Evolutionary conservation across 2,888 invertebrate genomes (phyloP).

Genomic region (Melangyna quadrimaculata): DNA sequence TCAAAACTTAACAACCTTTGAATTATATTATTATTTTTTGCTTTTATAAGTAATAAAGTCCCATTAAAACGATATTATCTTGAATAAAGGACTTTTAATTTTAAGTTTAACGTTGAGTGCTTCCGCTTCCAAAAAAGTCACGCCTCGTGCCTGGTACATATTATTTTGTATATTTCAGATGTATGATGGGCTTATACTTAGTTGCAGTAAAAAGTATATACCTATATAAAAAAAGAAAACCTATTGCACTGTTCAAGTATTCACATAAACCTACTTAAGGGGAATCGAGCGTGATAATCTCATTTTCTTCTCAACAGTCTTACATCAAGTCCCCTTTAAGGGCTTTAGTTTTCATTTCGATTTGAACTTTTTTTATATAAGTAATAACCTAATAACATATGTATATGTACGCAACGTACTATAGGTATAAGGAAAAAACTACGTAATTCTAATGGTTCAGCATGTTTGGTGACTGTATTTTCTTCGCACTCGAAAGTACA

Average conservation of each 20-base stretch:
- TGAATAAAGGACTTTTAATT: too few relatives aligned
- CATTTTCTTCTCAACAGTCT: slow-evolving; percentile 2
- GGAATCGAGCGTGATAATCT: background rate
- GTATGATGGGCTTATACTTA: background rate
- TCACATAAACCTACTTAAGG: background rate
- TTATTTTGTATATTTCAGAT: background rate
- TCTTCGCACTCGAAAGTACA: background rate
- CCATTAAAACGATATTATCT: too few relatives aligned
- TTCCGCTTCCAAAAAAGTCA: too few relatives aligned
- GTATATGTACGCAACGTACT: background rate
- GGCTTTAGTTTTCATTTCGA: slow-evolving; percentile 10
- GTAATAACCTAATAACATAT: too few relatives aligned
- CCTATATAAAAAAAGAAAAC: background rate
- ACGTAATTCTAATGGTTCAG: slow-evolving; percentile 19
- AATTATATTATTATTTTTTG: too few relatives aligned
- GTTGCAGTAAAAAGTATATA: too few relatives aligned
- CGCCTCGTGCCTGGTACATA: too few relatives aligned
- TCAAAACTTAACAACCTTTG: too few relatives aligned
- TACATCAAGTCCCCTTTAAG: background rate
- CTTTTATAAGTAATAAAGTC: too few relatives aligned
- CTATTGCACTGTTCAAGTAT: background rate
- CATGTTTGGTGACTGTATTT: slow-evolving; percentile 11
- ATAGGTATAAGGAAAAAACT: background rate
- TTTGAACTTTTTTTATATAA: slow-evolving; percentile 10
- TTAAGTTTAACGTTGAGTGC: too few relatives aligned